These are phyloP conservation scores for Carcina quercana DNA, from an alignment of 2,888 invertebrate species.

Conservation along the genomic window DNA sequence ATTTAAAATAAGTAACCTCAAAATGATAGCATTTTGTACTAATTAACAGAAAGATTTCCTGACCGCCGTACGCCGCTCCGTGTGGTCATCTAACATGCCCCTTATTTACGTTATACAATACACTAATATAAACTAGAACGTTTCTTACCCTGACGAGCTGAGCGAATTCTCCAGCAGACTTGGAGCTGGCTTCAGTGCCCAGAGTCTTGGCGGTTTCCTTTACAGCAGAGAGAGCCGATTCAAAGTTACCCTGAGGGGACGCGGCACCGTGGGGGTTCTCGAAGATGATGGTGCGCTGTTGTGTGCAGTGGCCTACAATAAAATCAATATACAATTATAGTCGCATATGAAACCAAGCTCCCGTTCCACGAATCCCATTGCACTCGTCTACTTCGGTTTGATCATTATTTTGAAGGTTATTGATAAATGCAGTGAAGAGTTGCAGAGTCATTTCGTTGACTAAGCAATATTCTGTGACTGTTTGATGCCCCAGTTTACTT, in stretches of 20 bases:
- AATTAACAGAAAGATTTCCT: no score
- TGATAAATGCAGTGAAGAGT: no score
- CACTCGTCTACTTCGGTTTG: background rate
- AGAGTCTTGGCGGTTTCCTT: constrained; percentile 77
- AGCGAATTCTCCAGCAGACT: constrained; percentile 80
- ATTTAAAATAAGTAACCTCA: no score
- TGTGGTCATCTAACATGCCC: no score
- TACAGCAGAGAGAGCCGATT: constrained; percentile 72
- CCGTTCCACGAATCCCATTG: background rate
- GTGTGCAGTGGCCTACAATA: constrained; percentile 41
- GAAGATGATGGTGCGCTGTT: constrained; percentile 79
- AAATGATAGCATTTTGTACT: no score
- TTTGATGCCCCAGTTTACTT: no score
- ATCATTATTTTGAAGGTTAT: no score
- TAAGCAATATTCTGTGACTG: no score
- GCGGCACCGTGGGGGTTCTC: constrained; percentile 78
- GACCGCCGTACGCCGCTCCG: no score
- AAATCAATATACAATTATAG: constrained; percentile 10
- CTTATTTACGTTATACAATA: constrained; percentile 12
- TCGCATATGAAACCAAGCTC: no score
- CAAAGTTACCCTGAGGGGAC: constrained; percentile 59
- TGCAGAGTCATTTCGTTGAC: no score
- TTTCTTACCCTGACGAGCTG: constrained; percentile 74
- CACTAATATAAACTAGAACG: background rate
- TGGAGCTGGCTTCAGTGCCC: constrained; percentile 74